Evolutionary conservation across 2,113 vertebrate genomes (phyloP), one percentile per base, ranked within the genome.

Genomic region (Bombycilla garrulus): DNA sequence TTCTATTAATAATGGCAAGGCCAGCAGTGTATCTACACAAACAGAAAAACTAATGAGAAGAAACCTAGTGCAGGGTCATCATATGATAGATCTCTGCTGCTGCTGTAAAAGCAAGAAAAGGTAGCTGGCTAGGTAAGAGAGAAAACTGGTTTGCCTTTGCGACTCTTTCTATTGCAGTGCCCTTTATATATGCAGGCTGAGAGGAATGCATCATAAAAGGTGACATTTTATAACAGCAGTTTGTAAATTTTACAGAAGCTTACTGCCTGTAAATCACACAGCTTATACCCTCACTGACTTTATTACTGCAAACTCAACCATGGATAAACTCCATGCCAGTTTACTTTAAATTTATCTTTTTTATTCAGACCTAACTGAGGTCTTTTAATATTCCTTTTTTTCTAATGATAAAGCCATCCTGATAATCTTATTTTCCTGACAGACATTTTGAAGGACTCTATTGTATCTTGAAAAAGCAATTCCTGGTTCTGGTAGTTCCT

Each of bases 241-340:
- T 98, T 98, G 98, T 98, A 98, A 98, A 98, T 98, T 98, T 98
- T 98, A 98, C 97, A 97, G 98, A 98, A 96, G 96, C 96, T 88
- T 95, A 19, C 93, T 95, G 97, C 95, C 96, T 97, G 97, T 98
- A 98, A 98, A 98, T 98, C 98, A 98, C 76, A 85, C 48, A 81
- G 97, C 96, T 97, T 97, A 98, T 98, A 97, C 97, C 97, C 96
- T 97, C 62, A 54, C 97, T 97, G 98, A 97, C 97, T 98, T 98
- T 98, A 98, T 98, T 98, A 97, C 95, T 96, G 95, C 96, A 98
- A 97, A 97, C 90, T 96, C 96, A 98, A 96, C 95, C 96, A 91
- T 96, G 97, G 97, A 97, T 98, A 97, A 98, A 98, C 96, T 98
- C 97, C 72, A 78, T 95, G 95, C 97, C 97, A 97, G 97, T 97